Base-by-base conservation (phyloP, 1,140 invertebrate species). In the Oscheius sp. region DNA sequence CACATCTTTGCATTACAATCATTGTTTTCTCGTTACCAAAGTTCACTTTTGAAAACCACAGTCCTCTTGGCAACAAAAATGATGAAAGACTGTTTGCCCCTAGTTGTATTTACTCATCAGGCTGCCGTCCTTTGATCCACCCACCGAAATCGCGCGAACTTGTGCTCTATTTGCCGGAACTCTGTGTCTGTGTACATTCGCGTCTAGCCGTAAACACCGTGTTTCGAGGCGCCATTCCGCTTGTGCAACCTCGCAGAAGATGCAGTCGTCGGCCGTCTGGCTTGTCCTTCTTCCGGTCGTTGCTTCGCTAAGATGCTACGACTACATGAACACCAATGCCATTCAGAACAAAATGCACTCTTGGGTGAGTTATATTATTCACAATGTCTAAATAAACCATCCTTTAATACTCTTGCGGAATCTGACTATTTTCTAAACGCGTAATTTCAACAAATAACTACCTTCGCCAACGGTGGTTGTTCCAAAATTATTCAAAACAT, bases 331-430 rank as follows among this genome's bases (percentile, higher is more conserved):
- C 34, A 59, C 49, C 26, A 68, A 58, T 38, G 15, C 36, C 23
- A 26, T 59, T 4, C 32, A 36, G 26, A 59, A 38, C 34, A 59
- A 59, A 4, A 38, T 59, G 32, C 52, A 68, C 26, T 38, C 52
- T 2, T 68, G 67, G 67, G 67, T 68, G 15, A 68, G 67, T 67
- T 23, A 7, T 55, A 13, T 23, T 55, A 23, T 23, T 55, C 49
- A 15, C 49, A 20, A 13, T 55, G 7, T 55, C 15, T 55, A 55
- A 23, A 55, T 42, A 10, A 10, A n/a, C n/a, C n/a, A 42, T 13
- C 15, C 62, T 3, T 4, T 3, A 52, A 4, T 23, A 52, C 46
- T 23, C 28, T 49, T 26, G n/a, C n/a, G 18, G 46, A 49, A 18
- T 3, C 28, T 49, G 46, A 20, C 46, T 26, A 49, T n/a, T 3